Evolutionary conservation across 2,797 vertebrate genomes (phyloP).

Genomic region (Tokudaia tokunoshimensis): DNA sequence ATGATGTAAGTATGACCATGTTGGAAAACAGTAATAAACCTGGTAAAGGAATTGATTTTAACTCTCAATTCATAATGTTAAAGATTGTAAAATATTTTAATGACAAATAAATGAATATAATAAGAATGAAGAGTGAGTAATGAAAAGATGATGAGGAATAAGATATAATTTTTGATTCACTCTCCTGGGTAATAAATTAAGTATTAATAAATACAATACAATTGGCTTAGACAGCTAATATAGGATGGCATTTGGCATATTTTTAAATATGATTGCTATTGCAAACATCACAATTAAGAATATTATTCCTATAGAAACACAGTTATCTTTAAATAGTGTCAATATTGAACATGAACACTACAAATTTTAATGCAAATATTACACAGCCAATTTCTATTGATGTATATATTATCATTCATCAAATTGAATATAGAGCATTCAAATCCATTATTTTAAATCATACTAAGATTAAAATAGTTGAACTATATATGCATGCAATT

Average conservation of each 20-base stretch:
- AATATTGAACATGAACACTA: background rate
- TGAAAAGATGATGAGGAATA: background rate
- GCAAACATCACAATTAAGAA: background rate
- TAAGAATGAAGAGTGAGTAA: background rate
- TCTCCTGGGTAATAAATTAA: background rate
- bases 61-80: background rate
- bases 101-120: background rate
- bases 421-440: background rate
- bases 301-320: background rate
- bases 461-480: background rate
- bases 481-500: background rate
- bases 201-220: background rate
- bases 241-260: background rate
- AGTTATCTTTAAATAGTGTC: background rate
- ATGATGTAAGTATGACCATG: no score
- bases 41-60: background rate
- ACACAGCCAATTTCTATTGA: background rate
- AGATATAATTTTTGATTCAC: background rate
- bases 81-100: background rate
- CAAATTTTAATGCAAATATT: background rate
- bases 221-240: background rate
- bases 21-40: no score
- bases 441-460: background rate
- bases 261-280: background rate
- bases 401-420: background rate